Conservation (phyloP, 2,888 invertebrate species). For the Clistopyga incitator region DNA sequence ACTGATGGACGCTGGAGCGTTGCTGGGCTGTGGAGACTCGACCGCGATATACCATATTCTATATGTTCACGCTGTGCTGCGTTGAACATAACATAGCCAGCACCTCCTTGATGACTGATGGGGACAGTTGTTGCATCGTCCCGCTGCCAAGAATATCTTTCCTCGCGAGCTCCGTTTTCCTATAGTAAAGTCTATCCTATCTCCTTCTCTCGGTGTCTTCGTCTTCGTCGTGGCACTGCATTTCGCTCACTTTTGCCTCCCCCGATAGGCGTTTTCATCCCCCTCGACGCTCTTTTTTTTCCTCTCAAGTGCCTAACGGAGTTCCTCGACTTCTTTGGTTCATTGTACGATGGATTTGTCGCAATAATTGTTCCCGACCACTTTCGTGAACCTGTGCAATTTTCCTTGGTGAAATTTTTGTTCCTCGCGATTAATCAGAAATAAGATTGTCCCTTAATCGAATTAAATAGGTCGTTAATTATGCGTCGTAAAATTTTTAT, state of each 20-base stretch:
- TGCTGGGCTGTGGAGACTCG: constrained; percentile 43
- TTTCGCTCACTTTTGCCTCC: constrained; percentile 23
- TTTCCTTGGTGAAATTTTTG: neutral
- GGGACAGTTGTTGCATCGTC: constrained; percentile 82
- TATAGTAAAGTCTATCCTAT: constrained; percentile 34
- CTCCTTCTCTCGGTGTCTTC: constrained; percentile 27
- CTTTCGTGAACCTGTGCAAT: neutral
- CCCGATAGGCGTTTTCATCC: neutral
- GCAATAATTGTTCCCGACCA: neutral
- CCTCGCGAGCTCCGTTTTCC: constrained; percentile 61
- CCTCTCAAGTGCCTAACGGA: neutral
- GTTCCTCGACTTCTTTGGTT: neutral
- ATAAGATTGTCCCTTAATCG: too few species aligned
- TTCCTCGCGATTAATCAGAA: too few species aligned
- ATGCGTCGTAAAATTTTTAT: neutral
- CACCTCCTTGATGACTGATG: constrained; percentile 79
- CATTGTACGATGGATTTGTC: neutral
- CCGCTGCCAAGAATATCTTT: constrained; percentile 79
- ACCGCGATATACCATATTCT: constrained; percentile 12
- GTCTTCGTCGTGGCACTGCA: constrained; percentile 12
- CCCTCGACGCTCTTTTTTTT: neutral
- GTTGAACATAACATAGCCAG: constrained; percentile 42
- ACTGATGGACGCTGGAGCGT: constrained; percentile 42
- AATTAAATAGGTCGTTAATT: neutral
- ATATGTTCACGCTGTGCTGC: neutral